Evolutionary conservation across 2,797 vertebrate species (phyloP).

Genomic region (Uromys caudimaculatus): DNA sequence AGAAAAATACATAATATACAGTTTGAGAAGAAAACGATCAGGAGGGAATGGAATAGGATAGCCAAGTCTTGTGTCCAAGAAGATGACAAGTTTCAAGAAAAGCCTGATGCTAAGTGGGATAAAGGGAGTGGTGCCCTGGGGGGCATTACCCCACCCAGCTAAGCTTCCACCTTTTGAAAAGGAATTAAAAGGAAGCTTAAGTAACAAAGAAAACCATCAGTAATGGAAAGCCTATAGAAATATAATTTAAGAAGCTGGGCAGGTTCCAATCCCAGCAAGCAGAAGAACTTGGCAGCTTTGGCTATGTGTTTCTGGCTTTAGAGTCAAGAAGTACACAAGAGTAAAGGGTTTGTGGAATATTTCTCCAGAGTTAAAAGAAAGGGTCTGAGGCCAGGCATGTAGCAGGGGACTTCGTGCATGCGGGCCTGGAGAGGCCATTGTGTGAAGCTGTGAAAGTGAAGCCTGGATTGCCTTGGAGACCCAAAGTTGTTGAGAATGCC

Average conservation of each 20-base stretch:
- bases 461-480: neutral
- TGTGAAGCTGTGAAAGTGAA: neutral
- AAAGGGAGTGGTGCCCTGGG: neutral
- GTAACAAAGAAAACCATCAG: neutral
- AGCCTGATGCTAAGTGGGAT: neutral
- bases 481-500: neutral
- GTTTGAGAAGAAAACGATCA: neutral
- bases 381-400: neutral
- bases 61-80: neutral
- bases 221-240: neutral
- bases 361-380: neutral
- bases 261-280: neutral
- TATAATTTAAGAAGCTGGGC: neutral
- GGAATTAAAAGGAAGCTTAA: neutral
- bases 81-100: neutral
- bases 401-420: neutral
- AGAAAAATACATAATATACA: neutral
- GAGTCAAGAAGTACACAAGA: neutral
- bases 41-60: neutral
- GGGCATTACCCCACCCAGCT: neutral
- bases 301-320: neutral
- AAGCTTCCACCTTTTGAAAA: neutral
- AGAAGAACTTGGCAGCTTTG: neutral
- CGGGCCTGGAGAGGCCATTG: neutral
- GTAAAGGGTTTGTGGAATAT: neutral